These are phyloP conservation scores for Halesus radiatus DNA, from an alignment of 1,140 invertebrate species.

Conservation along the genomic window DNA sequence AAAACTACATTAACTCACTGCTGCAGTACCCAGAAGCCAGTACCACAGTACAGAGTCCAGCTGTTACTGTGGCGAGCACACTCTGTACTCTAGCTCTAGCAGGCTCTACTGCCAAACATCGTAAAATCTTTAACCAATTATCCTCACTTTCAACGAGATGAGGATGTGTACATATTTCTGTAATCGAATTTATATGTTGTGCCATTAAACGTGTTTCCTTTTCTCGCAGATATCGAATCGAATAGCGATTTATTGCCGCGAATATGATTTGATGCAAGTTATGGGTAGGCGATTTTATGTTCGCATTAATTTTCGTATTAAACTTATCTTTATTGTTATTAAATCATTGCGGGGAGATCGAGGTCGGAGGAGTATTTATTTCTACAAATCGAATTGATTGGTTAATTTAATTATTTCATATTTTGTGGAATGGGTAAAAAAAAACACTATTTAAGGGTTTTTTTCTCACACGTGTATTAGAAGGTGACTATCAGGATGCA, in stretches of 20 bases:
- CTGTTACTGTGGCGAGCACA: too few relatives aligned
- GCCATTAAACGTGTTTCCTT: slow-evolving; percentile 21
- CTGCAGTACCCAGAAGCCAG: slow-evolving; percentile 1
- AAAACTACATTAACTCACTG: slow-evolving; percentile 55
- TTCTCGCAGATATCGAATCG: slow-evolving; percentile 24
- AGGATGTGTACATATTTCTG: slow-evolving; percentile 31
- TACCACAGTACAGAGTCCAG: too few relatives aligned
- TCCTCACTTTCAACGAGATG: slow-evolving; percentile 40
- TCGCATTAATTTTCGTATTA: slow-evolving; percentile 6
- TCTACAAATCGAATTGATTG: too few relatives aligned
- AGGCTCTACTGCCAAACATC: background rate
- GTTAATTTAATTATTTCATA: too few relatives aligned
- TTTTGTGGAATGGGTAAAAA: too few relatives aligned
- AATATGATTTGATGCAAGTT: slow-evolving; percentile 15
- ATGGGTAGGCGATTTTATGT: slow-evolving; percentile 14
- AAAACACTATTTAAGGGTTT: too few relatives aligned
- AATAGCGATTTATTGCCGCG: background rate
- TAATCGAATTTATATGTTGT: slow-evolving; percentile 35
- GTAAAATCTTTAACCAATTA: slow-evolving; percentile 39
- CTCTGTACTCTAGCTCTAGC: too few relatives aligned
- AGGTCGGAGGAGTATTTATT: too few relatives aligned
- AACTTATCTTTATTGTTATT: too few relatives aligned
- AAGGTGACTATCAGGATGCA: too few relatives aligned
- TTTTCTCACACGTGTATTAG: too few relatives aligned
- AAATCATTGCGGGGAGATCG: too few relatives aligned